A percentile compares a stretch with the other conserved stretches of the same genome.
Conservation (phyloP, 2,113 vertebrate species). For the Hyperoodon ampullatus region DNA sequence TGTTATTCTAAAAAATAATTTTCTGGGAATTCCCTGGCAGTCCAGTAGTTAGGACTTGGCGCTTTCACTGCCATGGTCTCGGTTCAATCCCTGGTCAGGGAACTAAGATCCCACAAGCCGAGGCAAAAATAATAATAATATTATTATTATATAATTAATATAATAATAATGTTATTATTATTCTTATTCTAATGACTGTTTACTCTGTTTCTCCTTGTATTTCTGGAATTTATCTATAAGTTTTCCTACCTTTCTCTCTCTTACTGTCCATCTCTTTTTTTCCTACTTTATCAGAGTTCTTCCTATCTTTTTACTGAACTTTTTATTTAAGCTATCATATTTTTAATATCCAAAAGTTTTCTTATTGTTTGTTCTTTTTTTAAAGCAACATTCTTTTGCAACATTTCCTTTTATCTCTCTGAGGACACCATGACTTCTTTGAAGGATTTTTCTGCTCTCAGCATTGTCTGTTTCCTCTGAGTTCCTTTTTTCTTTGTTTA, state of each 20-base stretch:
- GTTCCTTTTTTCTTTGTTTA: neutral
- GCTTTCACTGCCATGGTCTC: neutral
- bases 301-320: neutral
- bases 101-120: neutral
- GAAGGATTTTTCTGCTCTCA: neutral
- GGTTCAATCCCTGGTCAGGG: neutral
- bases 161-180: neutral
- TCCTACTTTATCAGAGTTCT: neutral
- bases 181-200: neutral
- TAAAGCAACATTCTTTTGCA: neutral
- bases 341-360: constrained; percentile 17
- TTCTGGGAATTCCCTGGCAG: neutral
- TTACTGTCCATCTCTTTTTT: neutral
- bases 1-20: neutral
- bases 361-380: neutral
- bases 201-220: constrained; percentile 14
- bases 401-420: constrained; percentile 13
- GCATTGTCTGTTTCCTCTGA: neutral
- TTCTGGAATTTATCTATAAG: neutral
- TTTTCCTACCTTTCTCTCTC: constrained; percentile 10
- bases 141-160: too few species aligned
- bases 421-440: constrained; percentile 4
- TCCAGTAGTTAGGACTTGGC: neutral
- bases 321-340: neutral
- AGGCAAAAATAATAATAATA: neutral